Percentiles rank a stretch among this genome's conserved stretches.
phyloP scores from a whole-genome alignment of 2,113 vertebrate genomes.

The Nannobrachium achirus region DNA sequence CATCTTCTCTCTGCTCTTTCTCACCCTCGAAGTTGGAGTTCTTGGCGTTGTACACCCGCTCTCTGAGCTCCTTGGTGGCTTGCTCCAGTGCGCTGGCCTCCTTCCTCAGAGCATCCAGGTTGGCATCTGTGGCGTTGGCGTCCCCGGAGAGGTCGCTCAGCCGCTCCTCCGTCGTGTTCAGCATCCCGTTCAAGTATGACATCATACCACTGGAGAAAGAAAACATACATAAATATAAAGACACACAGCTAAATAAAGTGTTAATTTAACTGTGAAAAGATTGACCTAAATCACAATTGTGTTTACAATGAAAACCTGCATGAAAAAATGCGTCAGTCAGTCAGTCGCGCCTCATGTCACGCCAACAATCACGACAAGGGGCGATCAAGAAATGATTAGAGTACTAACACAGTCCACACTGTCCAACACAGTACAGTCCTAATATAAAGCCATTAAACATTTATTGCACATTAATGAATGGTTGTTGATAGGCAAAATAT shows the following conservation, averaged over 20 bases:
- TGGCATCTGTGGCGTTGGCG: slow-evolving; percentile 71
- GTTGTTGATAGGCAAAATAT: too few relatives aligned
- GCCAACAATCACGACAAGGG: too few relatives aligned
- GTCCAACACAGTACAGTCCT: too few relatives aligned
- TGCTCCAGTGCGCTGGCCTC: slow-evolving; percentile 82
- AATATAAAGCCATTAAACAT: too few relatives aligned
- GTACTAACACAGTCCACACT: too few relatives aligned
- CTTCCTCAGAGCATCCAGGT: slow-evolving; percentile 73
- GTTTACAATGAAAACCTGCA: too few relatives aligned
- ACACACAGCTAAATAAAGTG: too few relatives aligned
- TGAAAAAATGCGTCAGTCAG: too few relatives aligned
- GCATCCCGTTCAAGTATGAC: slow-evolving; percentile 82
- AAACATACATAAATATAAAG: slow-evolving; percentile 36
- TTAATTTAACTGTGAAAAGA: too few relatives aligned
- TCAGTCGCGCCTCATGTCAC: not conserved
- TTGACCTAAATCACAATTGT: too few relatives aligned
- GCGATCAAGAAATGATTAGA: too few relatives aligned
- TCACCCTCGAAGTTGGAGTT: slow-evolving; percentile 92
- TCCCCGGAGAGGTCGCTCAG: slow-evolving; percentile 74
- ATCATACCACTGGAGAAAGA: slow-evolving; percentile 80
- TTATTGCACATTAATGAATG: too few relatives aligned
- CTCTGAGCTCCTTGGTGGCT: slow-evolving; percentile 79
- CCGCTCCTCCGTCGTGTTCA: slow-evolving; percentile 79
- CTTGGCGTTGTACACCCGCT: slow-evolving; percentile 88
- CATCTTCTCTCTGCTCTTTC: slow-evolving; percentile 13